Percentiles rank a stretch among this genome's conserved stretches.
These are phyloP conservation scores for Netelia fuscicornis DNA, from an alignment of 2,888 invertebrate species.

Conservation along the genomic window DNA sequence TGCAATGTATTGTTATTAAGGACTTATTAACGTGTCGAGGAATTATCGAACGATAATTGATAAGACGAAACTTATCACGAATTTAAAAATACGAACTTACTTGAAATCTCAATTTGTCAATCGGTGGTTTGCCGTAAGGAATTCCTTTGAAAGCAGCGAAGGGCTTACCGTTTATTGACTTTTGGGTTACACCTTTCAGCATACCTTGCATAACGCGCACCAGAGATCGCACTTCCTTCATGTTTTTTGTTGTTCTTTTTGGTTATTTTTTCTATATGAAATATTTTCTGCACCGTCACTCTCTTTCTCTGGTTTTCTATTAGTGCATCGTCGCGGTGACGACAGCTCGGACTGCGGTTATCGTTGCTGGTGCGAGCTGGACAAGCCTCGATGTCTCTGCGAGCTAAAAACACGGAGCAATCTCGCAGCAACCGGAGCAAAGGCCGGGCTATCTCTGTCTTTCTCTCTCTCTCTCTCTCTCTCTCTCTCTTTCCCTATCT, in stretches of 20 bases:
- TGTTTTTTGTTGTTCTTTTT: not conserved
- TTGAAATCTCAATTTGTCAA: slow-evolving; percentile 71
- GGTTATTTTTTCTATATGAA: not conserved
- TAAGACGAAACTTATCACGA: no score
- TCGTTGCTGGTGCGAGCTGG: no score
- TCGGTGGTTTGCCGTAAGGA: slow-evolving; percentile 73
- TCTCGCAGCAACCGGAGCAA: no score
- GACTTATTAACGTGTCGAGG: no score
- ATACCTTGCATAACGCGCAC: slow-evolving; percentile 64
- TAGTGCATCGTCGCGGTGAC: not conserved
- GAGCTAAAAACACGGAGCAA: no score
- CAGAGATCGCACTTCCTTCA: slow-evolving; percentile 44
- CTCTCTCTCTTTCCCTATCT: not conserved
- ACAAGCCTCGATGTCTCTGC: no score
- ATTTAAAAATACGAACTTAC: slow-evolving; percentile 60
- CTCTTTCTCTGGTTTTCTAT: not conserved
- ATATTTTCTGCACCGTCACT: not conserved
- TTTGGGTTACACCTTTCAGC: slow-evolving; percentile 68
- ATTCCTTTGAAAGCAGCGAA: slow-evolving; percentile 73
- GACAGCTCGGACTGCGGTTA: no score
- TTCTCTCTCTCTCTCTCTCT: slow-evolving; percentile 57
- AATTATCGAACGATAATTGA: no score
- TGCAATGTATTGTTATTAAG: no score
- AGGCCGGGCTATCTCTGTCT: no score
- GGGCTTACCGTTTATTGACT: slow-evolving; percentile 54